Percentiles rank a stretch among this genome's conserved stretches.
phyloP scores from a whole-genome alignment of 2,113 vertebrate species.

The Baryphthengus martii region DNA sequence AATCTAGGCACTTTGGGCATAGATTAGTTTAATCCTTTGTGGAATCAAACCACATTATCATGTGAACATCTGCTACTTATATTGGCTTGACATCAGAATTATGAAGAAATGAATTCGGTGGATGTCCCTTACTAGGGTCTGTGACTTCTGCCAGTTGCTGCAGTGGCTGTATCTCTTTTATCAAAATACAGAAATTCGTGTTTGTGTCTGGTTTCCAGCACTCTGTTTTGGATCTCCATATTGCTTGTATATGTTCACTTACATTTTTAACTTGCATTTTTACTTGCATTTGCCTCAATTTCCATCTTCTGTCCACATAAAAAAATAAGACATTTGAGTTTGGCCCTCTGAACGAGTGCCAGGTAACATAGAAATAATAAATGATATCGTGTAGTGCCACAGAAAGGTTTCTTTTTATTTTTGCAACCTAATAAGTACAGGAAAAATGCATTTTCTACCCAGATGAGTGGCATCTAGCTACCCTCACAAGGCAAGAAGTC shows the following conservation, averaged over 20 bases:
- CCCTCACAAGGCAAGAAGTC: background rate
- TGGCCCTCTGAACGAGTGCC: background rate
- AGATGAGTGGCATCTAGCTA: background rate
- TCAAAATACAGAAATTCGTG: background rate
- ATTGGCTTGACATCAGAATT: background rate
- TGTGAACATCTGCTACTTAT: background rate
- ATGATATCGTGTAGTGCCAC: background rate
- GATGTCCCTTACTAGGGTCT: background rate
- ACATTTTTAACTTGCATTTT: background rate
- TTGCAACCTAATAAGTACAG: background rate
- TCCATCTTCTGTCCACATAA: background rate
- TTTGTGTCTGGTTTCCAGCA: background rate
- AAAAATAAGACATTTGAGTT: background rate
- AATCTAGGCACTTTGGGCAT: background rate
- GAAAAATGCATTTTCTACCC: background rate
- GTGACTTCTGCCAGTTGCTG: background rate
- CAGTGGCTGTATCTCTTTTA: background rate
- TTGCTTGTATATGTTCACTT: background rate
- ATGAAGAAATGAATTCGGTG: background rate
- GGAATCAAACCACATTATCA: background rate
- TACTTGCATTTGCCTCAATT: background rate
- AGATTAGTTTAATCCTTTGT: background rate
- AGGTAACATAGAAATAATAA: background rate
- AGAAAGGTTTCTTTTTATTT: background rate
- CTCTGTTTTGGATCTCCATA: background rate